Percentiles rank a stretch among this genome's conserved stretches.
phyloP scores from a whole-genome alignment of 2,888 invertebrate species.

The Cantharis lateralis region DNA sequence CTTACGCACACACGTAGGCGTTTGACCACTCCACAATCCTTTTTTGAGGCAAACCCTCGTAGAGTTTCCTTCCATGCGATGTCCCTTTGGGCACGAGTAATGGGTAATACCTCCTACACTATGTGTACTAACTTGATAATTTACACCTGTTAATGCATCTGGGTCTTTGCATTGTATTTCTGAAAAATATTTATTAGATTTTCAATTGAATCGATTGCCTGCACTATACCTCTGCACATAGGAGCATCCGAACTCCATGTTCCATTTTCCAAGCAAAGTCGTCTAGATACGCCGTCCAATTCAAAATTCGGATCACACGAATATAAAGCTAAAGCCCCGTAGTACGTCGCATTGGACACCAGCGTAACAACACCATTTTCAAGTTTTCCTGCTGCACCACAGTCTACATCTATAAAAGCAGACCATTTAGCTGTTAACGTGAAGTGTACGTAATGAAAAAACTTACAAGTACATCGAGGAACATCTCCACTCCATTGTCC shows the following conservation, averaged over 20 bases:
- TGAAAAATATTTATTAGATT: conserved; percentile 40
- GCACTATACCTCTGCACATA: conserved; percentile 70
- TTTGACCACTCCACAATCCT: conserved; percentile 81
- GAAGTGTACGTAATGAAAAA: neutral
- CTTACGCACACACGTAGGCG: conserved; percentile 82
- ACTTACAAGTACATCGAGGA: conserved; percentile 79
- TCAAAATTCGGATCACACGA: conserved; percentile 82
- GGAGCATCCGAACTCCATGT: conserved; percentile 89
- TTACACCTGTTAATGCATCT: conserved; percentile 63
- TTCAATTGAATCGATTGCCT: neutral
- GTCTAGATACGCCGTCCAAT: conserved; percentile 79
- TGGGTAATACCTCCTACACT: conserved; percentile 80
- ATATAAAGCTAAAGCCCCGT: conserved; percentile 84
- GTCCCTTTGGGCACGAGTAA: conserved; percentile 83
- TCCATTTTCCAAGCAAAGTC: conserved; percentile 85
- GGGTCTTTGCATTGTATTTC: conserved; percentile 83
- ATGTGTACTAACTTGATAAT: conserved; percentile 65
- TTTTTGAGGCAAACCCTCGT: conserved; percentile 75
- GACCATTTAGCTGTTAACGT: neutral
- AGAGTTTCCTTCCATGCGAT: conserved; percentile 77
- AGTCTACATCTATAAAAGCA: conserved; percentile 75
- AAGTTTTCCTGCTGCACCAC: conserved; percentile 75
- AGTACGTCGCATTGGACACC: conserved; percentile 86
- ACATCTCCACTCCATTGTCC: conserved; percentile 85
- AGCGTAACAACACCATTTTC: conserved; percentile 77